phyloP scores from a whole-genome alignment of 1,140 invertebrate genomes.

The Batillaria attramentaria region DNA sequence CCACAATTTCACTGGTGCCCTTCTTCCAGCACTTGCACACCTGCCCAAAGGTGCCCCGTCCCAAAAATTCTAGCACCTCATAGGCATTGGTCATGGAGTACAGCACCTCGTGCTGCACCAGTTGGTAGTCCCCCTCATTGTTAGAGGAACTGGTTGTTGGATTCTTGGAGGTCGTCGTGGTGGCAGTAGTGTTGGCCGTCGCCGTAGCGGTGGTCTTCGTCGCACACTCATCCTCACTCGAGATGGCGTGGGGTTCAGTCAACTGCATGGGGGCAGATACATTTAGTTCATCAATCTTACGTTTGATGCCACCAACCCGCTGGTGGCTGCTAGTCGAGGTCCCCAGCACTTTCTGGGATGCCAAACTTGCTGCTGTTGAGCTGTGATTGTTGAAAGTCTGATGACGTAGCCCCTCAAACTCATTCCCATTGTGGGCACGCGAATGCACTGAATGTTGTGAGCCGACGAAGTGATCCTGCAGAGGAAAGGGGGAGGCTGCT shows the following conservation, averaged over 20 bases:
- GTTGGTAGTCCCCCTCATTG: slow-evolving; percentile 94
- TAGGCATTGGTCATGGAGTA: slow-evolving; percentile 93
- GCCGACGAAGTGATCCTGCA: slow-evolving; percentile 26
- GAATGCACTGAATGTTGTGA: slow-evolving; percentile 47
- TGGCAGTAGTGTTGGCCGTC: slow-evolving; percentile 82
- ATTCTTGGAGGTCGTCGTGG: slow-evolving; percentile 83
- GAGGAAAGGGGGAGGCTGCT: slow-evolving; percentile 36
- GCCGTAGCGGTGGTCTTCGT: slow-evolving; percentile 80
- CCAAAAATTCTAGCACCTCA: slow-evolving; percentile 98
- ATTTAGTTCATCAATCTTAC: slow-evolving; percentile 62
- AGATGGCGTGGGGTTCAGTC: slow-evolving; percentile 64
- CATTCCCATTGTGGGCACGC: slow-evolving; percentile 58
- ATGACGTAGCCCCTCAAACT: slow-evolving; percentile 36
- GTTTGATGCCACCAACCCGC: slow-evolving; percentile 64
- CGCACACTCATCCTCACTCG: slow-evolving; percentile 67
- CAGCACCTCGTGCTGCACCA: slow-evolving; percentile 98
- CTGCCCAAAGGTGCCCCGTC: slow-evolving; percentile 98
- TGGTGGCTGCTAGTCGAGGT: slow-evolving; percentile 54
- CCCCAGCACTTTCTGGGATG: slow-evolving; percentile 74
- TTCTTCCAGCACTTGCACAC: slow-evolving; percentile 99
- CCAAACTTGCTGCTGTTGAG: slow-evolving; percentile 14
- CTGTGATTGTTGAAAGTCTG: slow-evolving; percentile 28
- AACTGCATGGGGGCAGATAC: slow-evolving; percentile 65
- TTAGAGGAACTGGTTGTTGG: slow-evolving; percentile 76
- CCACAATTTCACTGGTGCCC: slow-evolving; percentile 99